Conservation (phyloP, 2,797 vertebrate species). For the Poeciliopsis gracilis region DNA sequence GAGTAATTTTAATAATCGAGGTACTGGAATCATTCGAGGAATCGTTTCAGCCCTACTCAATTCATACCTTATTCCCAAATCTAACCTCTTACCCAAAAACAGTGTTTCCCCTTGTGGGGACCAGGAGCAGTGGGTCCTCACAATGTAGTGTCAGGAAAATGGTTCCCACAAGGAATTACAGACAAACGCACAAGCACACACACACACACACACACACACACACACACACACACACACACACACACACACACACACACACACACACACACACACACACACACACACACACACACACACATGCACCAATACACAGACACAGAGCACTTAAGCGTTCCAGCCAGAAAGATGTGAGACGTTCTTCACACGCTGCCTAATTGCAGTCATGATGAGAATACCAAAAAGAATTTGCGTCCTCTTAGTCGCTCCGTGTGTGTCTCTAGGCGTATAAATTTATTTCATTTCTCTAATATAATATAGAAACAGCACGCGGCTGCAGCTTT, state of each 20-base stretch:
- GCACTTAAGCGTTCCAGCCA: constrained; percentile 28
- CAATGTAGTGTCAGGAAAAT: no score
- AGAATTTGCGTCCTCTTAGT: not conserved
- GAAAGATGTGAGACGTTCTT: constrained; percentile 25
- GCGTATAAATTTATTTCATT: constrained; percentile 16
- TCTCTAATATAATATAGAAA: constrained; percentile 15
- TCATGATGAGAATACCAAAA: constrained; percentile 54
- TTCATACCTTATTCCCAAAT: no score
- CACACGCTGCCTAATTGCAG: constrained; percentile 38
- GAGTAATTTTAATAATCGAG: no score
- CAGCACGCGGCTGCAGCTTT: not conserved
- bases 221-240: no score
- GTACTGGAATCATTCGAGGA: no score
- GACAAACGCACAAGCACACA: not conserved
- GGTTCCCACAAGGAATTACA: no score
- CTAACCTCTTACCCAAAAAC: not conserved
- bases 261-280: no score
- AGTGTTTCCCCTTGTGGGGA: not conserved
- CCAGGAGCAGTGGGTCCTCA: not conserved
- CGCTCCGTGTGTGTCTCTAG: constrained; percentile 2
- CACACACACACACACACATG: constrained; percentile 15
- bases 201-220: constrained; percentile 1
- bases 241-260: no score
- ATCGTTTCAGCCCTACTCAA: no score
- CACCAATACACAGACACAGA: constrained; percentile 26